Evolutionary conservation across 1,140 invertebrate genomes (phyloP).

Genomic region (Drosophila persimilis): DNA sequence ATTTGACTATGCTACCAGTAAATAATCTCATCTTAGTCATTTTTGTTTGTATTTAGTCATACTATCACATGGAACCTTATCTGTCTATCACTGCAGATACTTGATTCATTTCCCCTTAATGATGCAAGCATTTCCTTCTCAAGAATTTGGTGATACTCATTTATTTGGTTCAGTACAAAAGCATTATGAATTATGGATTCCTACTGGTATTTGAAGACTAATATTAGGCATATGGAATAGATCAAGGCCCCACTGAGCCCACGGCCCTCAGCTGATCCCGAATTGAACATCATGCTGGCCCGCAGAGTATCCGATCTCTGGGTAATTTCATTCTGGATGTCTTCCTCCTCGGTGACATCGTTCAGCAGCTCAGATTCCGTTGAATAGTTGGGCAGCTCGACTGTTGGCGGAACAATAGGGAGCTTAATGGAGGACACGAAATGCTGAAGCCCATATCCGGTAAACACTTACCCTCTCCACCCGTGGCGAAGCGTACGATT

Average conservation of each 20-base stretch:
- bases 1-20: too few species aligned
- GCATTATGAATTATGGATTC: not conserved
- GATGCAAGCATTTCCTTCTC: not conserved
- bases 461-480: constrained; percentile 84
- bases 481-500: constrained; percentile 87
- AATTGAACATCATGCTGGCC: constrained; percentile 62
- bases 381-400: constrained; percentile 79
- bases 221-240: constrained; percentile 34
- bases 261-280: not conserved
- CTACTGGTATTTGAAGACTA: constrained; percentile 25
- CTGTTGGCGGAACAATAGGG: constrained; percentile 20
- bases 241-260: constrained; percentile 18
- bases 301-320: constrained; percentile 55
- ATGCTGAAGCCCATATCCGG: too few species aligned
- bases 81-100: not conserved
- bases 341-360: constrained; percentile 49
- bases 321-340: constrained; percentile 66
- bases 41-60: too few species aligned
- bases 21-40: too few species aligned
- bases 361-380: constrained; percentile 75
- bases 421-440: not conserved
- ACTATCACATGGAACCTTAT: too few species aligned
- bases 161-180: constrained; percentile 54
- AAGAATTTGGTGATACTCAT: constrained; percentile 13
- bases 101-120: constrained; percentile 4